A percentile compares a stretch with the other conserved stretches of the same genome.
Conservation (phyloP, 2,888 invertebrate genomes). For the Dryococelus australis region DNA sequence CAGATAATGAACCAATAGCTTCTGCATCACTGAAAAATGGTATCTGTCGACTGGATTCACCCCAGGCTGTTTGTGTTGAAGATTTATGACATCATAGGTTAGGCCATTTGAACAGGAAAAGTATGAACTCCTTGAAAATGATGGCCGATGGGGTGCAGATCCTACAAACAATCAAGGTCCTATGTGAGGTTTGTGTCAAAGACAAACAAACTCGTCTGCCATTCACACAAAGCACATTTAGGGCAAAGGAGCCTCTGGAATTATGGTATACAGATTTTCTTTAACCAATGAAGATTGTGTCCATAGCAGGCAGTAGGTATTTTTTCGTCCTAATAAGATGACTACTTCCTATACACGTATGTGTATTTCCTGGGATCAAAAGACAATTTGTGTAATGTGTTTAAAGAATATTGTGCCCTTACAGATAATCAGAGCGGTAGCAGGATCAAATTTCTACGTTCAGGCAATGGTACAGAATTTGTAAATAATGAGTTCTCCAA, state of each 20-base stretch:
- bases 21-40: neutral
- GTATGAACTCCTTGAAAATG: neutral
- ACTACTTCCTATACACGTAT: neutral
- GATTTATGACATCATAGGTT: neutral
- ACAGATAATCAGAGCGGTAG: neutral
- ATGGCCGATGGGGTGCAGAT: conserved; percentile 2
- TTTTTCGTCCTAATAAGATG: neutral
- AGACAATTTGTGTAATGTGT: neutral
- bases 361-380: neutral
- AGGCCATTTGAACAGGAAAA: neutral
- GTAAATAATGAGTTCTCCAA: neutral
- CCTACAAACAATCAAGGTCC: neutral
- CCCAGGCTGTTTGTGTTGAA: neutral
- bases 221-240: neutral
- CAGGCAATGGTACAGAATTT: neutral
- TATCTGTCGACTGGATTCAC: neutral
- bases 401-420: neutral
- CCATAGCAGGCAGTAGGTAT: neutral
- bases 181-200: neutral
- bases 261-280: neutral
- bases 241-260: neutral
- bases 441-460: neutral
- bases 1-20: neutral
- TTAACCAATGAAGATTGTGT: neutral
- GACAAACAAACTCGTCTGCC: neutral